Base-by-base conservation (phyloP, 2,888 invertebrate genomes). In the Folsomia candida region DNA sequence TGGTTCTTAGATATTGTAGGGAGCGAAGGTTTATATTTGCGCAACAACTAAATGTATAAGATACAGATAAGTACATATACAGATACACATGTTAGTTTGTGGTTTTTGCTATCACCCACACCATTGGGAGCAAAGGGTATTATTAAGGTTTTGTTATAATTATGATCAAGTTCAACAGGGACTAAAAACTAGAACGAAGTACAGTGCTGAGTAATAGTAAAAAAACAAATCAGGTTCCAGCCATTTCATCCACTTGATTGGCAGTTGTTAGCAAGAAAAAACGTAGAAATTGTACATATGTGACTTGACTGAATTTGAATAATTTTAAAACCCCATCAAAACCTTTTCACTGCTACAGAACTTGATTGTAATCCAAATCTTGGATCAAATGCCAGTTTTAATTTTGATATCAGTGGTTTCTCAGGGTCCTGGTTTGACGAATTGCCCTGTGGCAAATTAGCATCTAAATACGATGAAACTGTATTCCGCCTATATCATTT, bases 361-460 rank as follows among this genome's bases (percentile, higher is more conserved):
- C 24, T 59, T 59, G 59, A 59, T 59, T 59, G 22, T 59, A 59
- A 59, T 59, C 59, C 59, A 59, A 59, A 59, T 59, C 59, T n/a
- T n/a, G n/a, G n/a, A n/a, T n/a, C n/a, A n/a, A n/a, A n/a, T 59
- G 59, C 59, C 59, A 59, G 24, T 59, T 26, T 59, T 59, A 59
- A 59, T 59, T 59, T 59, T 20, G 59, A 59, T 59, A 59, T 59
- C 59, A 59, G 59, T 22, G 24, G 20, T 59, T 59, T 59, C 59
- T 59, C 25, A 59, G 25, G 59, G 18, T 37, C 37, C 37, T 37
- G 4, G 37, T 37, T 37, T 37, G 57, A 57, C n/a, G 22, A 59
- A 59, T 25, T 59, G 25, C 59, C 59, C 59, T 3, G 14, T 59
- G 59, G 59, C 59, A 59, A 59, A 59, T 59, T 59, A 59, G 59